Evolutionary conservation across 2,113 vertebrate genomes (phyloP).

Genomic region (Microtus oregoni): DNA sequence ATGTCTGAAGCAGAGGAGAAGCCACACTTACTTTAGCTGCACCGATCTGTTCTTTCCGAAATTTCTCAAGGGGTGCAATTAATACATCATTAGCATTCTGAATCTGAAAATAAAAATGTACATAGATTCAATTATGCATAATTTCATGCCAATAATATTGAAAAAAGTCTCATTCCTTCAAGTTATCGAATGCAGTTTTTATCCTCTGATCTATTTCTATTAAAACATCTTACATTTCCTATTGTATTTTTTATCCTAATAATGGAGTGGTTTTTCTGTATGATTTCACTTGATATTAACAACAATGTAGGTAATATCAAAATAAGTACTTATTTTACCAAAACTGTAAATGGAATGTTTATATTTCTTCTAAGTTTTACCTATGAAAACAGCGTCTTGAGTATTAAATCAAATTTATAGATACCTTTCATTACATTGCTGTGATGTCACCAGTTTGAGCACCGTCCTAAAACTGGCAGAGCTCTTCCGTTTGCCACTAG

Average conservation of each 20-base stretch:
- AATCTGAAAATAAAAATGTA: constrained; percentile 91
- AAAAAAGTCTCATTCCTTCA: background rate
- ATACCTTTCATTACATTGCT: constrained; percentile 47
- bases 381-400: constrained; percentile 7
- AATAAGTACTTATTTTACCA: background rate
- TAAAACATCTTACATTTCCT: background rate
- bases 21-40: constrained; percentile 96
- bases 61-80: constrained; percentile 97
- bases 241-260: background rate
- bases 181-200: constrained; percentile 6
- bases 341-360: constrained; percentile 28
- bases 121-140: constrained; percentile 60
- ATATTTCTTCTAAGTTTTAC: constrained; percentile 50
- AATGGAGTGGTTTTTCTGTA: constrained; percentile 32
- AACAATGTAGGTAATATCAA: constrained; percentile 31
- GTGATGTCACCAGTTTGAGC: constrained; percentile 6
- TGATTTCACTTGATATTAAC: constrained; percentile 25
- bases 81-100: constrained; percentile 98
- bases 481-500: background rate
- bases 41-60: constrained; percentile 98
- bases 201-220: background rate
- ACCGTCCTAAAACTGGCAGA: constrained; percentile 47
- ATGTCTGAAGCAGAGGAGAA: constrained; percentile 66
- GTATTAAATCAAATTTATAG: constrained; percentile 57
- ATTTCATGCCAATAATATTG: constrained; percentile 55